Base-by-base conservation (phyloP, 2,797 vertebrate species). In the Oreochromis grahami region DNA sequence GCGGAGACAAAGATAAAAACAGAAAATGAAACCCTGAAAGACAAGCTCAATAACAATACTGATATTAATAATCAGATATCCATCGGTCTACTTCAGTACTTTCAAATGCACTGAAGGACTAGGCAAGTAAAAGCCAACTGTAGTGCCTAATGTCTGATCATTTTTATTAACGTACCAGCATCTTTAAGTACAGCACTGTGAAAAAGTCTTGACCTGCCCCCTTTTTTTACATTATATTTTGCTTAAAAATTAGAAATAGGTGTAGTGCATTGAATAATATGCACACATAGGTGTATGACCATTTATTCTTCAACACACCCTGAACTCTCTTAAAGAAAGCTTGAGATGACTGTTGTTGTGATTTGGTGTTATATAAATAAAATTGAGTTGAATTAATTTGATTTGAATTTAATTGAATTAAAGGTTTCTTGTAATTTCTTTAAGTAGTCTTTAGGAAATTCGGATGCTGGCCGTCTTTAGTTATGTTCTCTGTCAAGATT, bases 381-480 rank as follows among this genome's bases (percentile, higher is more conserved):
- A 60, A n/a, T 1, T 60, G 0, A 60, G n/a, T 5, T 60, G 29
- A 60, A 4, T 60, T 60, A 3, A 60, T n/a, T 36, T 60, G 29
- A 58, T 32, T 58, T 60, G 29, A 34, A 60, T 32, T 32, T 1
- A 60, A 60, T 3, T 36, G 4, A 36, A 63, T 63, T 63, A 63
- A 63, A 63, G 32, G n/a, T 68, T 68, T 43, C 36, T 21, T 41
- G 36, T 68, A 14, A 65, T 38, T 38, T 65, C 0, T 41, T 68
- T 68, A 41, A 24, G 36, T 1, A 68, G 13, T 68, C 36, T 43
- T 41, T 41, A 13, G 13, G n/a, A 24, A 68, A 41, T 24, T 68
- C 1, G 2, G n/a, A 41, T 68, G 8, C 8, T 68, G 12, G 63
- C 24, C 4, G 0, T 43, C 38, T 26, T 26, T 68, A 15, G 21